Conservation (phyloP, 1,140 invertebrate species). For the Ectropis grisescens region DNA sequence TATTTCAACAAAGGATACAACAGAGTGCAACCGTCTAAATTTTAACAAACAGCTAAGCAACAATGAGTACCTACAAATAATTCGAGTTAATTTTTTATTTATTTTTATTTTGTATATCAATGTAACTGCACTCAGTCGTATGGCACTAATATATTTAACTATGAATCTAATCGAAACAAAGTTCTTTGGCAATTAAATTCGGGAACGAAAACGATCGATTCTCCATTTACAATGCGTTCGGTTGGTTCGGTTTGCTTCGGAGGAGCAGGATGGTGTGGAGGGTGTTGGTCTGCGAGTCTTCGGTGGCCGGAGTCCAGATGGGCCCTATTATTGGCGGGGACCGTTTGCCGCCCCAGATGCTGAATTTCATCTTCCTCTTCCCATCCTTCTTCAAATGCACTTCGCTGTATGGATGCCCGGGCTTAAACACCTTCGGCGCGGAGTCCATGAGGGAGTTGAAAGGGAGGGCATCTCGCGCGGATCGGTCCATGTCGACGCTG, state of each 20-base stretch:
- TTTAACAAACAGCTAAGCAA: too few relatives aligned
- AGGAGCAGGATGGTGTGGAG: constrained; percentile 41
- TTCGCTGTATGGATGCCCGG: constrained; percentile 44
- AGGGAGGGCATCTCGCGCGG: constrained; percentile 36
- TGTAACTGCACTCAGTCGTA: too few relatives aligned
- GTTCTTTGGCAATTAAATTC: too few relatives aligned
- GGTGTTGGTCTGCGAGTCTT: constrained; percentile 34
- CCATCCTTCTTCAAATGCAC: constrained; percentile 52
- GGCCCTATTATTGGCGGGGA: constrained; percentile 56
- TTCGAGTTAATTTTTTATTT: too few relatives aligned
- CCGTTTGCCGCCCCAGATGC: constrained; percentile 52
- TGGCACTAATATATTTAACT: too few relatives aligned
- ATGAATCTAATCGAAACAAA: too few relatives aligned
- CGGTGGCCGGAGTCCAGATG: constrained; percentile 46
- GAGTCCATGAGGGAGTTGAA: constrained; percentile 40
- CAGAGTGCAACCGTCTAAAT: too few relatives aligned
- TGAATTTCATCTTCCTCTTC: constrained; percentile 58
- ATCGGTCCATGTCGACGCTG: constrained; percentile 27
- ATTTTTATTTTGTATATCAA: too few relatives aligned
- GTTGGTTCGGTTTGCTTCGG: constrained; percentile 30
- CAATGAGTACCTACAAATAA: too few relatives aligned
- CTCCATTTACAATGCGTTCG: too few relatives aligned
- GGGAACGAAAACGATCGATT: too few relatives aligned
- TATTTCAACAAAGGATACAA: too few relatives aligned
- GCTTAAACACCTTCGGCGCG: constrained; percentile 39